Percentiles rank a stretch among this genome's conserved stretches.
Conservation (phyloP, 1,140 invertebrate species). For the Hormaphis cornu region DNA sequence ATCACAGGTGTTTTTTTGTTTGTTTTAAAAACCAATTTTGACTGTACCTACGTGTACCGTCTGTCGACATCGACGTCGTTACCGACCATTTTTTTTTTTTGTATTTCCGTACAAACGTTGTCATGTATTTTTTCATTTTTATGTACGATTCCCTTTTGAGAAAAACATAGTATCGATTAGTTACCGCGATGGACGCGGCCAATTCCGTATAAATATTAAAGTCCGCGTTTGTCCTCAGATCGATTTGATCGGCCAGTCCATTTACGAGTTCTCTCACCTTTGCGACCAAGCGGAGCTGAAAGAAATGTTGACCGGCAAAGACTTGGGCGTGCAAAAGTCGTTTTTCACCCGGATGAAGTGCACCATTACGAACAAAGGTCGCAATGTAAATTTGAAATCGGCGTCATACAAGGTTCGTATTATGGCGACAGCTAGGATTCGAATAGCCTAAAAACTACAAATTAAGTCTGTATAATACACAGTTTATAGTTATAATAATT, state of each 20-base stretch:
- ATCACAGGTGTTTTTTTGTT: conserved; percentile 57
- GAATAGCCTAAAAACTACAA: too few species aligned
- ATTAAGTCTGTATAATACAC: too few species aligned
- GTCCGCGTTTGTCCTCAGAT: conserved; percentile 52
- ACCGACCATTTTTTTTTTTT: too few species aligned
- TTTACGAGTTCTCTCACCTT: conserved; percentile 88
- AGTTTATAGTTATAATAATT: too few species aligned
- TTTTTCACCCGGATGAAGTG: conserved; percentile 78
- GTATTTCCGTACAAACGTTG: too few species aligned
- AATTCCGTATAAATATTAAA: not conserved
- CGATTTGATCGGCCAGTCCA: conserved; percentile 85
- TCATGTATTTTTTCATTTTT: too few species aligned
- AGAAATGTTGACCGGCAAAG: conserved; percentile 59
- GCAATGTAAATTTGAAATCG: conserved; percentile 84
- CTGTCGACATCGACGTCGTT: not conserved
- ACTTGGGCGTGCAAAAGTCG: conserved; percentile 42
- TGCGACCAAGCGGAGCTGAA: conserved; percentile 89
- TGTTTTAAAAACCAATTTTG: not conserved
- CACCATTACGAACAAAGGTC: conserved; percentile 78
- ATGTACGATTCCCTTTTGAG: not conserved
- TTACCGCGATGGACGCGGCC: too few species aligned
- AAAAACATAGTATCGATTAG: too few species aligned
- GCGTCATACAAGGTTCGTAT: conserved; percentile 71
- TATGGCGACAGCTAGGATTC: too few species aligned
- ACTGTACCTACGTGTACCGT: too few species aligned